Evolutionary conservation across 2,888 invertebrate species (phyloP).

Genomic region (Molanna angustata): DNA sequence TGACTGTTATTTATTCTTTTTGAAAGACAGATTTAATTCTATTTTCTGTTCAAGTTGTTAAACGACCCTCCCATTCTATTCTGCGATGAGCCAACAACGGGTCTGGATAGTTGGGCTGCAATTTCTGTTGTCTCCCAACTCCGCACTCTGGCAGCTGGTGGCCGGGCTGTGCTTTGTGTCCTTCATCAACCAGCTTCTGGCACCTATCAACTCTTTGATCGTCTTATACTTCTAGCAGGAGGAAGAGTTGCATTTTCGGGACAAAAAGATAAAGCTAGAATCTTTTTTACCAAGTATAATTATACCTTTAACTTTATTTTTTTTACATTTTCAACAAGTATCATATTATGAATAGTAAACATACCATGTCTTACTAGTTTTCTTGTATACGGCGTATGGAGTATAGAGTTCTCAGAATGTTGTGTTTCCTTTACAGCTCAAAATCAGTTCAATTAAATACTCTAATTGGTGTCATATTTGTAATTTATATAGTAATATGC

Average conservation of each 20-base stretch:
- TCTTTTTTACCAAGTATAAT: slow-evolving; percentile 69
- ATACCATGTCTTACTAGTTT: too few relatives aligned
- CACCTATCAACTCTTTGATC: slow-evolving; percentile 77
- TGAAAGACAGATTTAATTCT: background rate
- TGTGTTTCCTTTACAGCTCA: too few relatives aligned
- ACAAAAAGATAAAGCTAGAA: slow-evolving; percentile 63
- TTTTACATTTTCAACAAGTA: too few relatives aligned
- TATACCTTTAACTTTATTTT: too few relatives aligned
- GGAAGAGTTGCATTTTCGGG: slow-evolving; percentile 81
- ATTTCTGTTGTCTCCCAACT: slow-evolving; percentile 72
- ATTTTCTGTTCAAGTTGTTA: slow-evolving; percentile 62
- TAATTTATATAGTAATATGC: too few relatives aligned
- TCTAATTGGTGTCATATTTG: too few relatives aligned
- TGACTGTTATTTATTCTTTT: too few relatives aligned
- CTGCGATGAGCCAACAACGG: slow-evolving; percentile 93
- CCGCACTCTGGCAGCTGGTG: slow-evolving; percentile 60
- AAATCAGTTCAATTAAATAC: too few relatives aligned
- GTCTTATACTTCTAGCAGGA: slow-evolving; percentile 71
- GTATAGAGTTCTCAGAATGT: too few relatives aligned
- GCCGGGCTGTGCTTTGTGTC: slow-evolving; percentile 80
- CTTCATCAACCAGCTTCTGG: slow-evolving; percentile 92
- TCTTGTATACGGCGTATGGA: too few relatives aligned
- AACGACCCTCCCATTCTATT: slow-evolving; percentile 87
- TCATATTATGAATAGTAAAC: too few relatives aligned
- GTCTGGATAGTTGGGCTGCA: slow-evolving; percentile 87